Conservation (phyloP, 2,113 vertebrate species). For the Xiphophorus hellerii region DNA sequence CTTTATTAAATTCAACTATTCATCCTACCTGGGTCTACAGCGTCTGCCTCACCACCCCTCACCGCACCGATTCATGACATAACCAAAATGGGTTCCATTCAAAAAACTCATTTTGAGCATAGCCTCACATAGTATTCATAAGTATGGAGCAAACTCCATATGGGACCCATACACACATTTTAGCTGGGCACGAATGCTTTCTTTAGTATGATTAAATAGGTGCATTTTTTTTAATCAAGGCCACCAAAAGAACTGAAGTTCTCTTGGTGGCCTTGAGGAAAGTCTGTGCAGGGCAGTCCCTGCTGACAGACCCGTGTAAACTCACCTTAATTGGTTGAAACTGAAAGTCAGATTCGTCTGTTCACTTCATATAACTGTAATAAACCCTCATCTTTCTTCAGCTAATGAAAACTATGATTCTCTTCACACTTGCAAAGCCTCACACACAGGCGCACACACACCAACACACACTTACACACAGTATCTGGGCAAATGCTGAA, state of each 20-base stretch:
- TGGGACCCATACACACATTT: neutral
- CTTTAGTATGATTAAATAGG: no score
- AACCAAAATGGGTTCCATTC: neutral
- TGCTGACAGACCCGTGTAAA: neutral
- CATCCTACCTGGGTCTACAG: no score
- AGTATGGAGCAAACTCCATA: neutral
- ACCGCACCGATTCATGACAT: no score
- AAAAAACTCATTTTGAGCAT: neutral
- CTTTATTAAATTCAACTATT: no score
- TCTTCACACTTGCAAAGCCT: slow-evolving; percentile 46
- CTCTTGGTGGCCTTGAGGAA: no score
- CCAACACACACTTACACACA: slow-evolving; percentile 20
- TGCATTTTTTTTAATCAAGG: no score
- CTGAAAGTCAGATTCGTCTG: neutral
- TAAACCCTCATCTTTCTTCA: neutral
- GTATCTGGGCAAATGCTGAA: slow-evolving; percentile 36
- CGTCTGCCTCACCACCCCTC: no score
- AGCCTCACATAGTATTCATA: no score
- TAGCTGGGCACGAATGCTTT: no score
- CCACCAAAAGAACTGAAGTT: no score
- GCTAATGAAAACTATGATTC: neutral
- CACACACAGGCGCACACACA: slow-evolving; percentile 16
- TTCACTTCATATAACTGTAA: neutral
- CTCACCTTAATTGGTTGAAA: neutral
- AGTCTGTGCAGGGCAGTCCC: no score